Base-by-base conservation (phyloP, 2,113 vertebrate species). In the Burhinus bistriatus region DNA sequence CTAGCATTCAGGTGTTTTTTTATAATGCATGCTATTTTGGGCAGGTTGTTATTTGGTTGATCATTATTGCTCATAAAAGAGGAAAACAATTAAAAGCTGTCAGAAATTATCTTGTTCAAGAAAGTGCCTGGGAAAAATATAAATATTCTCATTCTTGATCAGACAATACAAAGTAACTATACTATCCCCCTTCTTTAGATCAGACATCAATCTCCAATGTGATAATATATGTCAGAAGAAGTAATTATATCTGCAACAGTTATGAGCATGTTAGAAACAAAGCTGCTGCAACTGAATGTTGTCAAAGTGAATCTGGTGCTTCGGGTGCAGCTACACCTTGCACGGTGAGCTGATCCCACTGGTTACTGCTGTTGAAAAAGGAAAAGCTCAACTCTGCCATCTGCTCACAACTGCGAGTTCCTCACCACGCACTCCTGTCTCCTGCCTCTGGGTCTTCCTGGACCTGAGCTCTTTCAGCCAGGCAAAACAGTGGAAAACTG, bases 161-260 rank as follows among this genome's bases (percentile, higher is more conserved):
- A 91, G 69, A 69, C 73, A 96, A 94, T 36, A 71, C 8, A 71
- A 77, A 59, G 65, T 93, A 96, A 96, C 91, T 91, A 96, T 70
- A 32, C 86, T 89, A 64, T 82, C 44, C 42, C 66, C 40, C 73
- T 95, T 96, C 93, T 65, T 75, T 49, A 96, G 62, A 97, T 76
- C 76, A 73, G 34, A 92, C 66, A 88, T 89, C 94, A 93, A 79
- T 92, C 82, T 93, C 65, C 92, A 93, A 69, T n/a, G 40, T 26
- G 90, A 92, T 94, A 97, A 93, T 59, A 61, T 52, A 75, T 23
- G 82, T 94, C 42, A 36, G 83, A 92, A 96, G 97, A 97, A 97
- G 95, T 97, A 97, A 98, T 98, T 96, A 94, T 49, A 95, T 45
- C 89, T 96, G 79, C 92, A 97, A 95, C 90, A 96, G 94, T 97